Percentiles rank a stretch among this genome's conserved stretches.
These are phyloP conservation scores for Eumerus sabulonum DNA, from an alignment of 2,888 invertebrate species.

Conservation along the genomic window DNA sequence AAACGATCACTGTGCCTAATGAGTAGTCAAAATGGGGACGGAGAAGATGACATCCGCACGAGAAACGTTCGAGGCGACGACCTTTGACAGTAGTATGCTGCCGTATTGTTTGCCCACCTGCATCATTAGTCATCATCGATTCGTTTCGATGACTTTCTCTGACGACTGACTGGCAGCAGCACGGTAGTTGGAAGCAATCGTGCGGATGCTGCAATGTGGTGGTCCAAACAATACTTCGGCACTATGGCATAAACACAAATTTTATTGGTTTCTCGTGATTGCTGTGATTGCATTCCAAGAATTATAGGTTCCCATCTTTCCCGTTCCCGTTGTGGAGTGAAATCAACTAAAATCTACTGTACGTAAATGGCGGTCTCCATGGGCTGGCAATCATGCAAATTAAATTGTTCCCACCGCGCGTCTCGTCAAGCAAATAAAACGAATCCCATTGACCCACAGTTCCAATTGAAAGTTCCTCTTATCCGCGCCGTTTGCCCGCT, in stretches of 20 bases:
- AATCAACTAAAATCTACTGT: slow-evolving; percentile 17
- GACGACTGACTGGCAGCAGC: too few species aligned
- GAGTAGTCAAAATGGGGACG: neutral
- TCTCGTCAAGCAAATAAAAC: slow-evolving; percentile 20
- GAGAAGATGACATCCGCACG: neutral
- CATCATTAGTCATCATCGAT: too few species aligned
- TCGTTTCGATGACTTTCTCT: too few species aligned
- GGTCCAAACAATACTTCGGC: too few species aligned
- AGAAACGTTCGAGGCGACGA: too few species aligned
- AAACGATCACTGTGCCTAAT: slow-evolving; percentile 10
- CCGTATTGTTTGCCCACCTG: too few species aligned
- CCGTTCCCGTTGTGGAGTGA: slow-evolving; percentile 11
- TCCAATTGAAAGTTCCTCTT: slow-evolving; percentile 49
- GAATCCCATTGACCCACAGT: slow-evolving; percentile 56
- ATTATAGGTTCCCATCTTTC: slow-evolving; percentile 1
- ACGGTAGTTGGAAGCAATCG: too few species aligned
- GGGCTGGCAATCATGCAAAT: slow-evolving; percentile 54
- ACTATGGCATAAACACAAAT: neutral
- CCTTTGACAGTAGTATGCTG: too few species aligned
- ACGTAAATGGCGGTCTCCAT: slow-evolving; percentile 18
- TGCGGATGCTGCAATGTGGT: too few species aligned
- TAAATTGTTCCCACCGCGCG: slow-evolving; percentile 35
- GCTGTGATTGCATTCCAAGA: slow-evolving; percentile 1
- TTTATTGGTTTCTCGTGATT: slow-evolving; percentile 25
- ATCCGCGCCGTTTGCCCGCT: slow-evolving; percentile 10